Base-by-base conservation (phyloP, 1,140 invertebrate genomes). In the Propsilocerus akamusi region DNA sequence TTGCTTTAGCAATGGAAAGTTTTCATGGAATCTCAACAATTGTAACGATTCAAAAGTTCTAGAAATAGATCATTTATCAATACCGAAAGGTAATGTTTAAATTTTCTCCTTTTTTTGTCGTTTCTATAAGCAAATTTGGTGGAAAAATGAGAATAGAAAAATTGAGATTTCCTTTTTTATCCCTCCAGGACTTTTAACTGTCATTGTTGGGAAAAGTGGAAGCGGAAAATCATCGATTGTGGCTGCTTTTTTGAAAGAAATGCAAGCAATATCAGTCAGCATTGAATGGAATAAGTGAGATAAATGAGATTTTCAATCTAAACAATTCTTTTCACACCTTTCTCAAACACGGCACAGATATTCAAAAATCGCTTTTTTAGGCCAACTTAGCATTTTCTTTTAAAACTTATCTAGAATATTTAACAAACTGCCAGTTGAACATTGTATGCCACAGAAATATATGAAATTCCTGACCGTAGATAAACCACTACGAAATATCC, bases 171-270 rank as follows among this genome's bases (percentile, higher is more conserved):
- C n/a, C 32, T 12, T 37, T 37, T 37, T n/a, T 7, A 12, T 37
- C 20, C 32, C n/a, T n/a, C 8, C 25, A 78, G 80, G 79, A 41
- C 74, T 80, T 61, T 55, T 89, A 24, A 82, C 83, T 4, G 72
- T 86, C 49, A 70, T 91, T 28, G 78, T 88, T 26, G 87, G 87
- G 24, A 68, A 74, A 53, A 81, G 79, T 47, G 84, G 85, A 14
- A 77, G 80, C 55, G 87, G 87, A 1, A 91, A 91, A 64, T 77
- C 79, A 0, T 85, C 83, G 1, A 63, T 91, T 4, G 59, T 91
- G 0, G 74, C 74, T 6, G 81, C 83, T 1, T 59, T 89, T 12
- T 64, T 89, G 2, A 85, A 83, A 53, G 85, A 88, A 68, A 80
- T 86, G 71, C 70, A 77, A 28, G 63, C 69, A 20, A 59, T 75